Evolutionary conservation across 2,113 vertebrate genomes (phyloP).

Genomic region (Ailurus styani): DNA sequence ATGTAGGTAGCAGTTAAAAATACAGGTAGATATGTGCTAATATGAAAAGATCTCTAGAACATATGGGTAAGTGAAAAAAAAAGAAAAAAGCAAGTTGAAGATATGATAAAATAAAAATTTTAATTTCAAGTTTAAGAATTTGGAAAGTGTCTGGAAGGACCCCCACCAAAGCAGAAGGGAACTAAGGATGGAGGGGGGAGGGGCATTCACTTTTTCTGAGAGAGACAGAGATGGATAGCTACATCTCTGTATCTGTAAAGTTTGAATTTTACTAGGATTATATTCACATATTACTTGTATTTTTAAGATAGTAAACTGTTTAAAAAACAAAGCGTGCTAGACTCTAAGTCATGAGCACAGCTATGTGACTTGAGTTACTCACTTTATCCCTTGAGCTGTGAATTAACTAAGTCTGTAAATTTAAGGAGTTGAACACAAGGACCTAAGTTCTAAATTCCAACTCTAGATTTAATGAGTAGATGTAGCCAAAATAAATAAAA

Average conservation of each 20-base stretch:
- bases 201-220: background rate
- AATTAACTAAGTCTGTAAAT: background rate
- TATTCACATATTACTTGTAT: background rate
- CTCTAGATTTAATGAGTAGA: background rate
- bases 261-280: background rate
- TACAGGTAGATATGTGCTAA: background rate
- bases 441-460: conserved; percentile 4
- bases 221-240: background rate
- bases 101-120: background rate
- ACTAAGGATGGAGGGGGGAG: background rate
- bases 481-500: background rate
- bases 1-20: background rate
- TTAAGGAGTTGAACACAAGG: background rate
- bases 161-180: background rate
- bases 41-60: background rate
- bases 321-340: background rate
- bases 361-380: background rate
- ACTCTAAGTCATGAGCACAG: background rate
- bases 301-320: background rate
- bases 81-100: background rate
- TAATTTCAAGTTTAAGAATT: background rate
- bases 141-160: background rate
- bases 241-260: background rate
- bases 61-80: background rate
- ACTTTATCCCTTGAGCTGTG: background rate